A percentile compares a stretch with the other conserved stretches of the same genome.
Conservation (phyloP, 2,113 vertebrate genomes). For the Aix galericulata region DNA sequence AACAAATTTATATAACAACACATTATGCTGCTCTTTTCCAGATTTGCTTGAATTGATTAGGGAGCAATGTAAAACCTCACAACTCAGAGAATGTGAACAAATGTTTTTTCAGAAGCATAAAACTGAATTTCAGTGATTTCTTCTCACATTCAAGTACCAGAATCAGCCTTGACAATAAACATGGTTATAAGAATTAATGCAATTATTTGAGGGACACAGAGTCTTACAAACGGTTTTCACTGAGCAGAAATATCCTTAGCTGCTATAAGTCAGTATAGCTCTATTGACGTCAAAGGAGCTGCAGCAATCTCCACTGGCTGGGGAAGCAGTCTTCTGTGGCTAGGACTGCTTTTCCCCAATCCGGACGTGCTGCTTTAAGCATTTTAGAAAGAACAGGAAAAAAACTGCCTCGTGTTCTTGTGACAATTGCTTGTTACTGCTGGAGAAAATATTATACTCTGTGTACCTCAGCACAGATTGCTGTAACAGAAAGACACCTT, state of each 20-base stretch:
- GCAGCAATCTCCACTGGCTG: neutral
- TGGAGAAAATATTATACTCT: constrained; percentile 12
- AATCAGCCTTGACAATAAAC: constrained; percentile 18
- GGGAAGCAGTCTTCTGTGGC: constrained; percentile 32
- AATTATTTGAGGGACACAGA: neutral
- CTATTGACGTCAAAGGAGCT: constrained; percentile 38
- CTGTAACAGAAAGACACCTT: constrained; percentile 62
- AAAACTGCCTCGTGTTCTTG: constrained; percentile 10
- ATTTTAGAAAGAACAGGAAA: constrained; percentile 36
- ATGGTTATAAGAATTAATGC: constrained; percentile 24
- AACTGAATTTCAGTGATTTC: constrained; percentile 28
- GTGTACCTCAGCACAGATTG: neutral
- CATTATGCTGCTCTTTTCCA: neutral
- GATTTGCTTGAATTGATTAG: neutral
- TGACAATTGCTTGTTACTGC: constrained; percentile 47
- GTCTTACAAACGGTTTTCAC: neutral
- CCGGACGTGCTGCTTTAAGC: constrained; percentile 22
- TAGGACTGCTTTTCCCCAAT: neutral
- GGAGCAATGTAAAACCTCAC: neutral
- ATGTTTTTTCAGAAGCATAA: neutral
- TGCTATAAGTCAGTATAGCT: neutral
- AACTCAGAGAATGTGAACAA: constrained; percentile 24
- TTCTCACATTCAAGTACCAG: neutral
- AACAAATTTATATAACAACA: neutral
- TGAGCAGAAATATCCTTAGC: constrained; percentile 8